A percentile compares a stretch with the other conserved stretches of the same genome.
phyloP scores from a whole-genome alignment of 2,113 vertebrate genomes.

The Zapus hudsonius region DNA sequence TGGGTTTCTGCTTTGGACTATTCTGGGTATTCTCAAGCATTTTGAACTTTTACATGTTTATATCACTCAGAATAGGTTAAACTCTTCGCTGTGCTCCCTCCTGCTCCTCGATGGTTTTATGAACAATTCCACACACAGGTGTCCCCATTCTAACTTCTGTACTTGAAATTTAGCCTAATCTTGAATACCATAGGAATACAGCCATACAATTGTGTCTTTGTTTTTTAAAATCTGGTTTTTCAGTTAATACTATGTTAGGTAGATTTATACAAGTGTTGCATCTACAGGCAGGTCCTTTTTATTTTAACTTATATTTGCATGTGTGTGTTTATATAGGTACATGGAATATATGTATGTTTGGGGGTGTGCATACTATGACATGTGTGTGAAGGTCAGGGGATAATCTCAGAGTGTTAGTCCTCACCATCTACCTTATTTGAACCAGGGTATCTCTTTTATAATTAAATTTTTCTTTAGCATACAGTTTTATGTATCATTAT shows the following conservation, averaged over 20 bases:
- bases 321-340: too few species aligned
- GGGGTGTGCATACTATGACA: too few species aligned
- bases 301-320: too few species aligned
- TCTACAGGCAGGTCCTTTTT: not conserved
- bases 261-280: not conserved
- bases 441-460: too few species aligned
- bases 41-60: slow-evolving; percentile 18
- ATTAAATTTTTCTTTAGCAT: too few species aligned
- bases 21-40: too few species aligned
- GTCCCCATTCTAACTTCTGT: not conserved
- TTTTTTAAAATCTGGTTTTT: not conserved
- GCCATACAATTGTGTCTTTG: not conserved
- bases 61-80: not conserved
- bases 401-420: too few species aligned
- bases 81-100: not conserved
- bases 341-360: too few species aligned
- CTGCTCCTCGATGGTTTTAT: not conserved
- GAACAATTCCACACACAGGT: not conserved
- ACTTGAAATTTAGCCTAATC: not conserved
- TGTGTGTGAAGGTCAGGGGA: too few species aligned
- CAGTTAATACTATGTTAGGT: not conserved
- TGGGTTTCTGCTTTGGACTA: too few species aligned
- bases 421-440: too few species aligned
- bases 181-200: not conserved
- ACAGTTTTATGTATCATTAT: too few species aligned